These are phyloP conservation scores for Littorina saxatilis DNA, from an alignment of 1,140 invertebrate species.

Conservation along the genomic window DNA sequence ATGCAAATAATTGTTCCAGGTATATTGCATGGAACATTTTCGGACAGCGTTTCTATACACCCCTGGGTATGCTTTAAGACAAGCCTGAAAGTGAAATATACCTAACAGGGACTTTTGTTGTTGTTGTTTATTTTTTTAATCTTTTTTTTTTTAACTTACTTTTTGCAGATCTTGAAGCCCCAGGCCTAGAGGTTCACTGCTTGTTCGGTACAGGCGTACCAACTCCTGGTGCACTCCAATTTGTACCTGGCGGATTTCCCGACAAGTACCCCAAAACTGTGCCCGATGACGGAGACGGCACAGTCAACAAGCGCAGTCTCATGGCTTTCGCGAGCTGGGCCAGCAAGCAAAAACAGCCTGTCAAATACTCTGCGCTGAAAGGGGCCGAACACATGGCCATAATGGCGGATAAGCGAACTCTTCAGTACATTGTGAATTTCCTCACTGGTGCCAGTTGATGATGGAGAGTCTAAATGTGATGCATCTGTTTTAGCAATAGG, in stretches of 20 bases:
- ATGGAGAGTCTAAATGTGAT: not conserved
- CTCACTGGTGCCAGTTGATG: not conserved
- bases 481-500: too few species aligned
- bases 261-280: constrained; percentile 85
- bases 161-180: constrained; percentile 86
- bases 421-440: constrained; percentile 23
- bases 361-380: constrained; percentile 81
- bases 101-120: too few species aligned
- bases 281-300: constrained; percentile 94
- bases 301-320: constrained; percentile 92
- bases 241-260: constrained; percentile 74
- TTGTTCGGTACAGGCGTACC: constrained; percentile 87
- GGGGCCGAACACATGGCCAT: constrained; percentile 85
- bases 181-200: constrained; percentile 94
- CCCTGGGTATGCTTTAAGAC: too few species aligned
- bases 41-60: too few species aligned
- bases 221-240: constrained; percentile 81
- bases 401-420: constrained; percentile 45
- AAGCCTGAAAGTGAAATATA: too few species aligned
- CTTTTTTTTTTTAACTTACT: too few species aligned
- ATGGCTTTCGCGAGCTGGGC: constrained; percentile 87
- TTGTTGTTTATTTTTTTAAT: too few species aligned
- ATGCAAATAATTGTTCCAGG: too few species aligned
- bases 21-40: too few species aligned
- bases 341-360: constrained; percentile 78